A percentile compares a stretch with the other conserved stretches of the same genome.
These are phyloP conservation scores for Nasua narica DNA, from an alignment of 2,797 vertebrate species.

Conservation along the genomic window DNA sequence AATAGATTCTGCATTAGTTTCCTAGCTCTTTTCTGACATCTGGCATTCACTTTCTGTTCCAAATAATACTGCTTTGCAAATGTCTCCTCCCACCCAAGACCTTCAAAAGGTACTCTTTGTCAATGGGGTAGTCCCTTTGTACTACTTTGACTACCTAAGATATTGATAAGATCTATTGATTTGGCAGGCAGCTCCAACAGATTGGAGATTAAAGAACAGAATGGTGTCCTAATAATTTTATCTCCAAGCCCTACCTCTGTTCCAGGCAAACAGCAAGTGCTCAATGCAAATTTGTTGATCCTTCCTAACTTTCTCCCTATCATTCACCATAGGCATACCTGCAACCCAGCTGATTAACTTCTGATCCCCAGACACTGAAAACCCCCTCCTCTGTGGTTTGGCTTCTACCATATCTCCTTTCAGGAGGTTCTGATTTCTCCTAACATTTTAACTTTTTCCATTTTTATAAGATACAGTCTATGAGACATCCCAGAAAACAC, in stretches of 20 bases:
- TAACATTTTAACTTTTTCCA: background rate
- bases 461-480: background rate
- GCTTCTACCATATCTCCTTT: background rate
- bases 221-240: background rate
- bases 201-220: background rate
- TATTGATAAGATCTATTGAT: background rate
- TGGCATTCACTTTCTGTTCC: background rate
- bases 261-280: background rate
- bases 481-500: background rate
- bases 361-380: background rate
- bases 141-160: background rate
- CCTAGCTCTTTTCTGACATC: background rate
- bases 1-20: background rate
- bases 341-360: background rate
- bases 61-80: background rate
- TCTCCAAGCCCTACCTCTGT: background rate
- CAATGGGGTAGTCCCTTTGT: background rate
- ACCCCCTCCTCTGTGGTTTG: background rate
- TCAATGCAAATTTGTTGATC: background rate
- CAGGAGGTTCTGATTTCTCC: background rate
- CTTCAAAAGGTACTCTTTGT: background rate
- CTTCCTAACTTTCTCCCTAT: background rate
- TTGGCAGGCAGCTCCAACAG: background rate
- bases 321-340: background rate
- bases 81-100: background rate